Evolutionary conservation across 2,888 invertebrate genomes (phyloP), one percentile per base, ranked within the genome.

Genomic region (Fragum whitleyi): DNA sequence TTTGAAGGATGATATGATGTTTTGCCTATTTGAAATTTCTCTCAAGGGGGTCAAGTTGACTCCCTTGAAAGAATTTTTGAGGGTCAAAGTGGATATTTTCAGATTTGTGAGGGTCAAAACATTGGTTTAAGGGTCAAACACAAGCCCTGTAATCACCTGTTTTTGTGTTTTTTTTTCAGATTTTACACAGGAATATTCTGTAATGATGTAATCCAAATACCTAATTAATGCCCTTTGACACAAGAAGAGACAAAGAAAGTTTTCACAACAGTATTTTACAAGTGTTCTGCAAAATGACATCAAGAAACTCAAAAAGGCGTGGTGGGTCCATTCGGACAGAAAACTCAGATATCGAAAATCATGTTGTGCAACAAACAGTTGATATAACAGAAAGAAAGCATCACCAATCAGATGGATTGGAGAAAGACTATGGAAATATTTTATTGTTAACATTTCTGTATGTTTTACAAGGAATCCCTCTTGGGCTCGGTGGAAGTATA

Each of bases 401-500:
- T 7, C 39, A 21, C 9, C 23, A 21, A 11, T 6, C 11, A 28
- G 65, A 65, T 39, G 11, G 85, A 21, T 77, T 92, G n/a, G 78
- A 86, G 26, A 91, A 91, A 23, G 94, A 95, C 86, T 91, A 91
- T 73, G 68, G 86, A 5, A 98, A 97, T 93, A 97, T 99, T 87
- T 96, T 96, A 19, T 95, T 99, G 79, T 95, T 99, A 67, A 95
- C 98, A 86, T 97, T 99, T 93, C 95, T 99, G 5, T 99, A 99
- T 93, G 96, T 99, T 57, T 95, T 99, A 28, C 95, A 95, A 80
- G 99, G 99, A 51, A 95, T 95, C 93, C 99, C 99, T 0, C 95
- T 99, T 2, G 99, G 99, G 0, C 94, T 99, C 36, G 97, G 97
- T 57, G 97, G 97, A 26, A 98, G 98, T 36, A 96, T 99, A 88